Percentiles rank a stretch among this genome's conserved stretches.
These are phyloP conservation scores for Ichneumoninae sp. DNA, from an alignment of 2,888 invertebrate species.

Conservation along the genomic window DNA sequence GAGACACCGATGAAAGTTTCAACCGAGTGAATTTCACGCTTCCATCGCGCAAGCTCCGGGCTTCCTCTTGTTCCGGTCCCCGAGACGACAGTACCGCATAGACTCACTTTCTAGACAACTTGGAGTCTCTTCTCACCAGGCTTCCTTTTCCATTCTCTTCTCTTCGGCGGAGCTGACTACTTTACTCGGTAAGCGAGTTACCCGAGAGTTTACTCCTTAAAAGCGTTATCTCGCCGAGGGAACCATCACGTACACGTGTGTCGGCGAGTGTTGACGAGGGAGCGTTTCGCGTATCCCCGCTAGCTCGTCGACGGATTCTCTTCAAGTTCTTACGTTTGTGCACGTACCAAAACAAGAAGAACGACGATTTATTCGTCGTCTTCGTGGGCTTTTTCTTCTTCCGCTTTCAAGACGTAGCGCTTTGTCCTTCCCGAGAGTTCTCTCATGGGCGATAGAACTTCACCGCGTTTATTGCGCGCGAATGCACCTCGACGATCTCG, in stretches of 20 bases:
- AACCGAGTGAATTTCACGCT: slow-evolving; percentile 52
- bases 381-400: slow-evolving; percentile 22
- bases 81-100: slow-evolving; percentile 23
- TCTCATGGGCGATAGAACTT: slow-evolving; percentile 32
- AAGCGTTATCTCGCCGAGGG: slow-evolving; percentile 49
- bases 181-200: slow-evolving; percentile 55
- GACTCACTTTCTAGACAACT: slow-evolving; percentile 56
- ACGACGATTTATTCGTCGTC: neutral
- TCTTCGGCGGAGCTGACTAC: slow-evolving; percentile 36
- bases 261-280: slow-evolving; percentile 40
- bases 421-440: slow-evolving; percentile 50
- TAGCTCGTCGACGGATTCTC: neutral
- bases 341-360: slow-evolving; percentile 23
- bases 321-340: slow-evolving; percentile 2
- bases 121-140: slow-evolving; percentile 41
- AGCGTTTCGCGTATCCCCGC: slow-evolving; percentile 16
- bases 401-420: slow-evolving; percentile 25
- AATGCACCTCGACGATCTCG: slow-evolving; percentile 38
- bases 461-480: slow-evolving; percentile 50
- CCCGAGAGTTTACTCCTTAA: slow-evolving; percentile 47
- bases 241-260: slow-evolving; percentile 26
- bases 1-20: slow-evolving; percentile 45
- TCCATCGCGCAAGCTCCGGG: slow-evolving; percentile 45
- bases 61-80: slow-evolving; percentile 40
- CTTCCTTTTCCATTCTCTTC: slow-evolving; percentile 39